phyloP scores from a whole-genome alignment of 2,113 vertebrate species.

The Tragulus kanchil region DNA sequence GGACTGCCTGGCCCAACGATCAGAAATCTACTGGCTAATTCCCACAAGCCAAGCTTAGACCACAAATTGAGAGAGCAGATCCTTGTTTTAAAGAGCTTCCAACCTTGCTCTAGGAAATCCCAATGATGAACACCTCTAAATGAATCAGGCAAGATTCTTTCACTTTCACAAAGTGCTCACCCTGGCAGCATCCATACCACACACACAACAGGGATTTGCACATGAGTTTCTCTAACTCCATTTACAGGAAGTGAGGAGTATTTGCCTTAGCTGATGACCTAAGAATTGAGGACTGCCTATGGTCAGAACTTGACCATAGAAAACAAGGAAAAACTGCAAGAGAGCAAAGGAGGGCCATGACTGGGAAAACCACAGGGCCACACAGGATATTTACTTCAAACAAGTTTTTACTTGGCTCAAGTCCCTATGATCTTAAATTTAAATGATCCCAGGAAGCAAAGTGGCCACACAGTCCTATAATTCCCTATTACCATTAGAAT shows the following conservation, averaged over 20 bases:
- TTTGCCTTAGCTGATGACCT: neutral
- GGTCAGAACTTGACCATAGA: neutral
- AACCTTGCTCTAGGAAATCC: conserved; percentile 3
- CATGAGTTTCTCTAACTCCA: neutral
- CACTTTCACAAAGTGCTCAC: neutral
- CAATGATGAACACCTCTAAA: neutral
- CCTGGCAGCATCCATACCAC: neutral
- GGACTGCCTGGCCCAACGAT: neutral
- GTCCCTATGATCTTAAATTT: conserved; percentile 7
- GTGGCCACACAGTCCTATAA: neutral
- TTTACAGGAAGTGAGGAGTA: neutral
- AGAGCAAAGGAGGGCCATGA: neutral
- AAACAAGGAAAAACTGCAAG: conserved; percentile 7
- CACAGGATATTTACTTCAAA: conserved; percentile 33
- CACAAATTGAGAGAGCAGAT: neutral
- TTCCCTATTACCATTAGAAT: conserved; percentile 30
- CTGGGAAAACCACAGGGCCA: conserved; percentile 16
- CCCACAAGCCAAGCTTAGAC: neutral
- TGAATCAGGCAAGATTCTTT: conserved; percentile 1
- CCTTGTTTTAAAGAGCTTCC: neutral
- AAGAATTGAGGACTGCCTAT: neutral
- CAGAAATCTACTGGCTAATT: neutral
- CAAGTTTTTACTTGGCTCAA: conserved; percentile 16
- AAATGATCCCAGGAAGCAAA: conserved; percentile 7
- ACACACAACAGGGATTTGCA: neutral